Evolutionary conservation across 2,888 invertebrate genomes (phyloP), one percentile per base, ranked within the genome.

Genomic region (Cheilosia vulpina): DNA sequence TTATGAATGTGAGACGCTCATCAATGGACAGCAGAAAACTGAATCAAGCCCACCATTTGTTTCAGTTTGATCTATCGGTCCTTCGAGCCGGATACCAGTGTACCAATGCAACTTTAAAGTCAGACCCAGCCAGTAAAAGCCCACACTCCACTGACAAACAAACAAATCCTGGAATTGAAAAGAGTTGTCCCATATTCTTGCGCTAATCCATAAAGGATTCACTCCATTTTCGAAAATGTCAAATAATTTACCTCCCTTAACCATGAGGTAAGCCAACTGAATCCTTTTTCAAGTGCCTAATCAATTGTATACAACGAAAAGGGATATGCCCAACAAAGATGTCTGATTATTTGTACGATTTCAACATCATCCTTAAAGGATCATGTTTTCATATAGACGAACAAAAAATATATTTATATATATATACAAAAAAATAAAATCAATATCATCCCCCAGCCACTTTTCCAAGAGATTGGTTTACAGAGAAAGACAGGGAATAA

Each of bases 311-410:
- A 47, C 38, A 55, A 57, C 34, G 45, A 4, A 38, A 34, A 60
- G 53, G 24, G 19, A 71, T 71, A 63, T 38, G 27, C 15, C 31
- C 58, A 66, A 60, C 27, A 66, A 73, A 41, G 38, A 80, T 21
- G 53, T 68, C 60, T 55, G 79, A 73, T 75, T 75, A 80, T 84
- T 84, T 69, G 69, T 73, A 73, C 65, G 58, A 79, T 84, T 84
- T 84, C 79, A 79, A 69, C 69, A 75, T 68, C 79, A 41, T 75
- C 43, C 79, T 84, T 84, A 84, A 84, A 73, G 83, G 83, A 79
- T 84, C 83, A 84, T 84, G 79, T 84, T 75, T 75, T 75, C 57
- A 65, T 53, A 55, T 11, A 41, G 7, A 19, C 45, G 7, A 45
- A 17, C 31, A 63, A 69, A 38, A 38, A 15, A 52, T 52, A 27